These are phyloP conservation scores for Parambassis ranga DNA, from an alignment of 2,797 vertebrate species.

Conservation along the genomic window DNA sequence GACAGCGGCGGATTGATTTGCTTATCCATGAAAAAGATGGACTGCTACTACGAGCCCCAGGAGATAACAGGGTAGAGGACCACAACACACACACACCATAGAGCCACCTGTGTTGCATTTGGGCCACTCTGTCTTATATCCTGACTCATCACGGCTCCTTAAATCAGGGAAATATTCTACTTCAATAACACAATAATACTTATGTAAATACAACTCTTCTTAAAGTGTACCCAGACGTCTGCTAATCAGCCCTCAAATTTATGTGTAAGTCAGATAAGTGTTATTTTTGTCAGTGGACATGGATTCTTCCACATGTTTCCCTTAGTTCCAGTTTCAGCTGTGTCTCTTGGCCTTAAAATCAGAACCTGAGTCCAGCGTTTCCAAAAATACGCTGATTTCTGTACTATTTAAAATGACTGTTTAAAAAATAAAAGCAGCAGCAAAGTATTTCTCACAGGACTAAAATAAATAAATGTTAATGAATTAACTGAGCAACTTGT, in stretches of 20 bases:
- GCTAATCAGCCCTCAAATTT: not conserved
- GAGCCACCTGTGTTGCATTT: slow-evolving; percentile 65
- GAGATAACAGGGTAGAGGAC: slow-evolving; percentile 36
- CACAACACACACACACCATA: slow-evolving; percentile 22
- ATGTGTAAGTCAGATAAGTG: not conserved
- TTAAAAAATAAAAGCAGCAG: too few species aligned
- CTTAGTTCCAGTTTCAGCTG: not conserved
- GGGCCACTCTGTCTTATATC: slow-evolving; percentile 38
- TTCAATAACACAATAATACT: too few species aligned
- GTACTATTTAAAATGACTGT: too few species aligned
- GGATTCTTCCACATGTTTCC: not conserved
- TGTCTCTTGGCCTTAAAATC: too few species aligned
- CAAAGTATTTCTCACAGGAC: too few species aligned
- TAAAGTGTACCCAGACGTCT: too few species aligned
- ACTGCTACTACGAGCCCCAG: slow-evolving; percentile 49
- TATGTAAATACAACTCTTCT: too few species aligned
- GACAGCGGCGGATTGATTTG: slow-evolving; percentile 69
- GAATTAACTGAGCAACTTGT: too few species aligned
- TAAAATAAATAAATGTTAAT: too few species aligned
- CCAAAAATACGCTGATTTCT: too few species aligned
- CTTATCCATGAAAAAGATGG: slow-evolving; percentile 61
- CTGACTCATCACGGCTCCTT: not conserved
- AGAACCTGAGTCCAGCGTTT: too few species aligned
- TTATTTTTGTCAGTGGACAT: not conserved
- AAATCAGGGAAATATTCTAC: too few species aligned